These are phyloP conservation scores for Anagrus nilaparvatae DNA, from an alignment of 1,140 invertebrate genomes.

Conservation along the genomic window DNA sequence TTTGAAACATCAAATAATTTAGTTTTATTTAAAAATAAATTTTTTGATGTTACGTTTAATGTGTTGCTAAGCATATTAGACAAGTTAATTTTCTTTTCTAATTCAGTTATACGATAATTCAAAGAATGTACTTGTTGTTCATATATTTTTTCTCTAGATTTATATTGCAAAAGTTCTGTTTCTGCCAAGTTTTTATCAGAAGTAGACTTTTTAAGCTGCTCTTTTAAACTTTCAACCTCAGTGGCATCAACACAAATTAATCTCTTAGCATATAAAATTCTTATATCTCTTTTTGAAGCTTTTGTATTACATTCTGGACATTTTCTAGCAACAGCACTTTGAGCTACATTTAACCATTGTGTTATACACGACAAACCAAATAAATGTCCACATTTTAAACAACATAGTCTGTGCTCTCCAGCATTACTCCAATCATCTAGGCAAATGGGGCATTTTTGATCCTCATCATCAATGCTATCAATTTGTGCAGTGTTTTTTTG, in stretches of 20 bases:
- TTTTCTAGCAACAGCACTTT: slow-evolving; percentile 24
- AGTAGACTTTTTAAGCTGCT: slow-evolving; percentile 41
- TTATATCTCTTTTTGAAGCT: slow-evolving; percentile 62
- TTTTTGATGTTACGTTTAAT: slow-evolving; percentile 18
- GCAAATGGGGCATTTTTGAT: slow-evolving; percentile 75
- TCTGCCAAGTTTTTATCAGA: slow-evolving; percentile 29
- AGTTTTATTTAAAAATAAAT: slow-evolving; percentile 45
- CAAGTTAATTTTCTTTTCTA: slow-evolving; percentile 20
- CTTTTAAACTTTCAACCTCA: slow-evolving; percentile 48
- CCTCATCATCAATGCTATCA: too few relatives aligned
- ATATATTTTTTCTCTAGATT: slow-evolving; percentile 44
- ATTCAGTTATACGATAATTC: slow-evolving; percentile 31
- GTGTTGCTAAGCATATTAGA: slow-evolving; percentile 9
- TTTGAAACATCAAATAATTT: slow-evolving; percentile 53
- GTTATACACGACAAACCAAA: slow-evolving; percentile 79
- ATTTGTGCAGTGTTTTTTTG: too few relatives aligned
- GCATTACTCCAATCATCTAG: slow-evolving; percentile 75
- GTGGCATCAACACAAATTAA: slow-evolving; percentile 54
- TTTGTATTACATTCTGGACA: slow-evolving; percentile 85
- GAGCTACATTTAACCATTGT: slow-evolving; percentile 55
- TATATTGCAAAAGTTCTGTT: slow-evolving; percentile 44
- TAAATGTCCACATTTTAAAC: slow-evolving; percentile 81
- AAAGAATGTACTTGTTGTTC: slow-evolving; percentile 37
- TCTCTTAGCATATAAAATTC: slow-evolving; percentile 59
- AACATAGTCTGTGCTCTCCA: slow-evolving; percentile 73